Conservation (phyloP, 2,113 vertebrate genomes). For the Sinocyclocheilus anshuiensis region DNA sequence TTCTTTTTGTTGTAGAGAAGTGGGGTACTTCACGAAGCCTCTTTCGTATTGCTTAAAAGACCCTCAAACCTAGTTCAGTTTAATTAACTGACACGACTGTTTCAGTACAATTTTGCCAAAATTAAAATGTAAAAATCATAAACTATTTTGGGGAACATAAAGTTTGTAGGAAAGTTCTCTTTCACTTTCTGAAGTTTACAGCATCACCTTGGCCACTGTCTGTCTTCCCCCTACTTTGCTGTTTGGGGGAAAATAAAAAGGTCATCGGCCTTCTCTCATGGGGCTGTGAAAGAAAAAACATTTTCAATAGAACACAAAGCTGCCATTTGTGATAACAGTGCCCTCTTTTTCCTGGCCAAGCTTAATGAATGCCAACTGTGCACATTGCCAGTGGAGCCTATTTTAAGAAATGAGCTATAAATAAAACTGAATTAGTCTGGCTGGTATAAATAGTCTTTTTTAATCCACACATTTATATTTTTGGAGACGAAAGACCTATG, state of each 20-base stretch:
- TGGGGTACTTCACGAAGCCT: not conserved
- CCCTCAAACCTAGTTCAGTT: not conserved
- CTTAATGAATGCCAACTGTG: constrained; percentile 64
- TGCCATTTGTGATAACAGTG: constrained; percentile 75
- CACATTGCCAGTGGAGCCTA: constrained; percentile 63
- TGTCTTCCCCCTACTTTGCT: constrained; percentile 17
- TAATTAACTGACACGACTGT: not conserved
- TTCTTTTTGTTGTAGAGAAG: not conserved
- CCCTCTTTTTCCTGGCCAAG: constrained; percentile 66
- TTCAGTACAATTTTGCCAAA: not conserved
- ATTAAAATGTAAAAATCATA: not conserved
- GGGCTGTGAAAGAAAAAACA: constrained; percentile 69
- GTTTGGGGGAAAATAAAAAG: constrained; percentile 60
- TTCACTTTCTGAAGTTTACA: constrained; percentile 9
- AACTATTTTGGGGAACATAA: not conserved
- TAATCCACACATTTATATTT: constrained; percentile 67
- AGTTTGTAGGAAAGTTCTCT: not conserved
- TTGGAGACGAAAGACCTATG: constrained; percentile 48
- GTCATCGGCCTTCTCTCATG: constrained; percentile 66
- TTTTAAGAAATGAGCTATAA: constrained; percentile 70
- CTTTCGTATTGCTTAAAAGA: not conserved
- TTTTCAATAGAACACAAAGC: constrained; percentile 75
- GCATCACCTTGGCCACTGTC: not conserved
- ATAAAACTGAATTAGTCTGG: constrained; percentile 67
- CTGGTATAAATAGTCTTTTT: constrained; percentile 65